phyloP scores from a whole-genome alignment of 2,888 invertebrate genomes.

The Ophraella communa region DNA sequence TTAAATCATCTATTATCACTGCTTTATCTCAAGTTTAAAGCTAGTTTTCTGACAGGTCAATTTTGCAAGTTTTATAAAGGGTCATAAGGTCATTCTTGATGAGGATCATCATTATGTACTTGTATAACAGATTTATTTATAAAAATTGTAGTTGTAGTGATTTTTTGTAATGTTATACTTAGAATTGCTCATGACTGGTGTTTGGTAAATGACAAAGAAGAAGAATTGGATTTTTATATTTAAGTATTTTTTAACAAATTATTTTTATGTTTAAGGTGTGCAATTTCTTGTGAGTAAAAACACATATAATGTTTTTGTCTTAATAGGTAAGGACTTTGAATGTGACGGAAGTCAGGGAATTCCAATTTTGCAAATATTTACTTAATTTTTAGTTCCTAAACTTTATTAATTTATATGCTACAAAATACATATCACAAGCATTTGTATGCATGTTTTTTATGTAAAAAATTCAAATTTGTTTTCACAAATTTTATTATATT shows the following conservation, averaged over 20 bases:
- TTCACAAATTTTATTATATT: neutral
- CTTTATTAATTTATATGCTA: neutral
- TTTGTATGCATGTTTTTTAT: neutral
- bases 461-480: neutral
- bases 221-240: neutral
- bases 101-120: neutral
- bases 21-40: no score
- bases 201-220: neutral
- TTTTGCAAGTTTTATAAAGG: neutral
- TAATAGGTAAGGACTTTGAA: neutral
- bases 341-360: constrained; percentile 12
- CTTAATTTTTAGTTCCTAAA: constrained; percentile 2
- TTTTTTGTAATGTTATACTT: neutral
- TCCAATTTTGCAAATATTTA: neutral
- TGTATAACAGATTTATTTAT: neutral
- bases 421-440: neutral
- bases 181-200: constrained; percentile 1
- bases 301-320: neutral
- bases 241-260: neutral
- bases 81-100: neutral
- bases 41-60: no score
- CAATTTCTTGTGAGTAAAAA: neutral
- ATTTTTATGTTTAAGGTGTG: neutral
- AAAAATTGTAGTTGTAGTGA: neutral
- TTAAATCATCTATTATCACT: no score